These are phyloP conservation scores for Gobionotothen gibberifrons DNA, from an alignment of 2,797 vertebrate species.

Conservation along the genomic window DNA sequence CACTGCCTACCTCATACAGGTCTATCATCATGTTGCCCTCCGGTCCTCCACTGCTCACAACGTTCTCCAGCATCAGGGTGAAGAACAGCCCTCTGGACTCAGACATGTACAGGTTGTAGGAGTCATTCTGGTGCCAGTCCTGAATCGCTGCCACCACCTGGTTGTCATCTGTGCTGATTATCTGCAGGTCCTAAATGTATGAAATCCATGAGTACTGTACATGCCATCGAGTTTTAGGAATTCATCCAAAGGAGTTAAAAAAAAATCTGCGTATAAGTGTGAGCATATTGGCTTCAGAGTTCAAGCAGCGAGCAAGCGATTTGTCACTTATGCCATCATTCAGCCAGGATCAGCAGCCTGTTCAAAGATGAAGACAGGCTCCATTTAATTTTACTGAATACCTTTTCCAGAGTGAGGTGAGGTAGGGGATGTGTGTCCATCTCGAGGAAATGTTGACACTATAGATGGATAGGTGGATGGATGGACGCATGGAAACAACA, in stretches of 20 bases:
- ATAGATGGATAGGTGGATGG: slow-evolving; percentile 46
- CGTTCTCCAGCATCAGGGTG: slow-evolving; percentile 92
- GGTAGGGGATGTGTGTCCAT: slow-evolving; percentile 43
- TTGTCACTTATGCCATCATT: slow-evolving; percentile 59
- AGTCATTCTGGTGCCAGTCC: slow-evolving; percentile 96
- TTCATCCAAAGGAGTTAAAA: slow-evolving; percentile 15
- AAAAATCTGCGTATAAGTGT: slow-evolving; percentile 1
- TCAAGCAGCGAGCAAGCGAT: slow-evolving; percentile 26
- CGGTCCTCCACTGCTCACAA: slow-evolving; percentile 91
- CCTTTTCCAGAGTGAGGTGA: slow-evolving; percentile 26
- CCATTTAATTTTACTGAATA: slow-evolving; percentile 51
- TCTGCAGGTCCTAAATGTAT: slow-evolving; percentile 90
- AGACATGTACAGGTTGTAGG: slow-evolving; percentile 95
- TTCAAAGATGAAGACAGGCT: slow-evolving; percentile 53
- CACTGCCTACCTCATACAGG: slow-evolving; percentile 92
- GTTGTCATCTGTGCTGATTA: slow-evolving; percentile 96
- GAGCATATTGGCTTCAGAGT: slow-evolving; percentile 4
- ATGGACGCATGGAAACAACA: slow-evolving; percentile 47
- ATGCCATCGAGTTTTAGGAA: background rate
- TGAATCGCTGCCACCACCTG: slow-evolving; percentile 96
- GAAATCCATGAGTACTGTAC: slow-evolving; percentile 6
- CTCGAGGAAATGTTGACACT: slow-evolving; percentile 47
- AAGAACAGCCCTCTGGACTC: slow-evolving; percentile 92
- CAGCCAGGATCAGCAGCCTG: slow-evolving; percentile 42
- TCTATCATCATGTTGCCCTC: slow-evolving; percentile 97